These are phyloP conservation scores for Nyctibius bracteatus DNA, from an alignment of 2,113 vertebrate genomes.

Conservation along the genomic window DNA sequence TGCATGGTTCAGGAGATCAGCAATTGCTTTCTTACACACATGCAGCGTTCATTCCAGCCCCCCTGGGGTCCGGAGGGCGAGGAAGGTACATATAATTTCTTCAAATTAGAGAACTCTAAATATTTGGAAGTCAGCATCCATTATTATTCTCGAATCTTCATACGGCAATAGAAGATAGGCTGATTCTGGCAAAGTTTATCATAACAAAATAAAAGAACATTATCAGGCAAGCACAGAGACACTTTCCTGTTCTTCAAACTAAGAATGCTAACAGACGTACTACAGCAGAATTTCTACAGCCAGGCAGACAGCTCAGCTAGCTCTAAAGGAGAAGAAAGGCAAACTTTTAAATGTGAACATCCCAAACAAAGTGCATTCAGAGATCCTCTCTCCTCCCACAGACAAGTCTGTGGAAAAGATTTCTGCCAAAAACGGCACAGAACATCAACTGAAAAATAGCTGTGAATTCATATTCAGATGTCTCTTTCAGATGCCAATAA, in stretches of 20 bases:
- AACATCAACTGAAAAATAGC: neutral
- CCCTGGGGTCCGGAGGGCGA: neutral
- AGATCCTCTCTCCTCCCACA: neutral
- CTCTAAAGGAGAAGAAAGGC: neutral
- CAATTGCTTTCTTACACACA: neutral
- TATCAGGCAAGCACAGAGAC: neutral
- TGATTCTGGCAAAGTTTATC: constrained; percentile 27
- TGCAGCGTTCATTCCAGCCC: neutral
- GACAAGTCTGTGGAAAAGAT: neutral
- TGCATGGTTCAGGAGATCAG: neutral
- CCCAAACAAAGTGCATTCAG: neutral
- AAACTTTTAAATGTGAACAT: neutral
- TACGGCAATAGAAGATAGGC: neutral
- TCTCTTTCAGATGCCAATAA: neutral
- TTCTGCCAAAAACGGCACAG: neutral
- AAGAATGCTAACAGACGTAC: neutral
- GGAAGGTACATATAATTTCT: neutral
- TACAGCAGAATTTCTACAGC: neutral
- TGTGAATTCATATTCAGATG: neutral
- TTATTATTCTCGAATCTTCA: constrained; percentile 47
- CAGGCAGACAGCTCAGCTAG: neutral
- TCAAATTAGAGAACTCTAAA: constrained; percentile 35
- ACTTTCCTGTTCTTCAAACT: neutral
- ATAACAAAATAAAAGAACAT: neutral
- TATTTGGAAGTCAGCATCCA: constrained; percentile 35